A percentile compares a stretch with the other conserved stretches of the same genome.
phyloP scores from a whole-genome alignment of 2,888 invertebrate genomes.

The Andrena bucephala region DNA sequence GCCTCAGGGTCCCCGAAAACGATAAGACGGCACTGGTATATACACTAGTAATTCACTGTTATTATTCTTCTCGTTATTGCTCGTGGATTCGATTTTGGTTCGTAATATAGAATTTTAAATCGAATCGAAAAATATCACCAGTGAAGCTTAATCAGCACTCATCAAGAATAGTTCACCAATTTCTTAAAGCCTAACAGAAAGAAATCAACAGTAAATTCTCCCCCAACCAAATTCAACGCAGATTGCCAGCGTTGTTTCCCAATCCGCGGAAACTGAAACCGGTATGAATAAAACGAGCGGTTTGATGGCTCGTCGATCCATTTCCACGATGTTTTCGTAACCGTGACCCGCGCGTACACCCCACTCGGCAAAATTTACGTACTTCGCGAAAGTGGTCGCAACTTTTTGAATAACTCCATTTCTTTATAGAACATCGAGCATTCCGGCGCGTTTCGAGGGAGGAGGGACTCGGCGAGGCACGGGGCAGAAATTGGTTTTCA shows the following conservation, averaged over 20 bases:
- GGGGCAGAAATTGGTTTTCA: constrained; percentile 48
- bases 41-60: no score
- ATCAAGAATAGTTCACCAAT: not conserved
- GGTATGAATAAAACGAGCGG: constrained; percentile 28
- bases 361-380: constrained; percentile 24
- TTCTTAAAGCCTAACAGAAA: not conserved
- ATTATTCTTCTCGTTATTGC: no score
- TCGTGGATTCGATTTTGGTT: no score
- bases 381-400: constrained; percentile 24
- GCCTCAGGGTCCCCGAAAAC: no score
- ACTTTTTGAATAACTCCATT: constrained; percentile 43
- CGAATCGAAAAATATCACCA: no score
- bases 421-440: constrained; percentile 7
- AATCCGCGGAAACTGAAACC: constrained; percentile 1
- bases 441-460: not conserved
- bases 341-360: constrained; percentile 24
- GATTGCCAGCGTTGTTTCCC: constrained; percentile 19
- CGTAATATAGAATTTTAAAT: no score
- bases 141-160: not conserved
- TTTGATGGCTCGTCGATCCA: constrained; percentile 27
- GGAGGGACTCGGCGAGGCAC: not conserved
- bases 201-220: not conserved
- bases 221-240: constrained; percentile 5
- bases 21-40: no score
- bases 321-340: constrained; percentile 36